Conservation (phyloP, 2,888 invertebrate species). For the Synanthedon tipuliformis region DNA sequence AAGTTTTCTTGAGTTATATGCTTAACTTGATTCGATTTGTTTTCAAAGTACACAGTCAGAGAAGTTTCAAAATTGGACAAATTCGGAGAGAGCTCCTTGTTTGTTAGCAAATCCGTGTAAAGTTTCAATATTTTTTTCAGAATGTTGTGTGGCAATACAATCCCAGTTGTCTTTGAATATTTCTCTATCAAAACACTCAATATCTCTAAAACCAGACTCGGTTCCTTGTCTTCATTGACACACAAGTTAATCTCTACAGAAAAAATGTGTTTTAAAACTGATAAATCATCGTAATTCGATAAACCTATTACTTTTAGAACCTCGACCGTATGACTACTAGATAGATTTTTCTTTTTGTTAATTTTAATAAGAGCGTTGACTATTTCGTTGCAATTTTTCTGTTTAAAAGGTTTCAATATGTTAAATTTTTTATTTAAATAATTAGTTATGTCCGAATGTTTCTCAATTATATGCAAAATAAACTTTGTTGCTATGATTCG, state of each 20-base stretch:
- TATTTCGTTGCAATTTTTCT: slow-evolving; percentile 64
- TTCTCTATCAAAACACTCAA: slow-evolving; percentile 56
- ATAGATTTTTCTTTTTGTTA: slow-evolving; percentile 39
- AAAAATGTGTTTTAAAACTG: slow-evolving; percentile 53
- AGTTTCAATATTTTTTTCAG: slow-evolving; percentile 44
- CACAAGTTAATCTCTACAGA: slow-evolving; percentile 34
- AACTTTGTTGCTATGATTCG: slow-evolving; percentile 40
- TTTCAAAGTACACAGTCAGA: slow-evolving; percentile 68
- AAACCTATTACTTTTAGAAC: slow-evolving; percentile 55
- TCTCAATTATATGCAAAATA: slow-evolving; percentile 33
- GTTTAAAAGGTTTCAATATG: slow-evolving; percentile 60
- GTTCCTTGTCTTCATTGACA: slow-evolving; percentile 56
- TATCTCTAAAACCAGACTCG: slow-evolving; percentile 61
- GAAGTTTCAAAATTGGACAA: slow-evolving; percentile 66
- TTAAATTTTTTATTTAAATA: slow-evolving; percentile 37
- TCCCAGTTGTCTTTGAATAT: slow-evolving; percentile 38
- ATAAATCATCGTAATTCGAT: slow-evolving; percentile 42
- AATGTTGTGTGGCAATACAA: slow-evolving; percentile 36
- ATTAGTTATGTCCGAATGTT: slow-evolving; percentile 34
- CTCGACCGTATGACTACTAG: slow-evolving; percentile 39
- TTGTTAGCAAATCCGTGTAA: slow-evolving; percentile 53
- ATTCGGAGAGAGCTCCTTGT: slow-evolving; percentile 46
- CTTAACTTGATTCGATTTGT: slow-evolving; percentile 71
- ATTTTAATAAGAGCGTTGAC: slow-evolving; percentile 57
- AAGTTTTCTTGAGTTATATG: slow-evolving; percentile 65